Base-by-base conservation (phyloP, 2,888 invertebrate genomes). In the Diogma glabrata region DNA sequence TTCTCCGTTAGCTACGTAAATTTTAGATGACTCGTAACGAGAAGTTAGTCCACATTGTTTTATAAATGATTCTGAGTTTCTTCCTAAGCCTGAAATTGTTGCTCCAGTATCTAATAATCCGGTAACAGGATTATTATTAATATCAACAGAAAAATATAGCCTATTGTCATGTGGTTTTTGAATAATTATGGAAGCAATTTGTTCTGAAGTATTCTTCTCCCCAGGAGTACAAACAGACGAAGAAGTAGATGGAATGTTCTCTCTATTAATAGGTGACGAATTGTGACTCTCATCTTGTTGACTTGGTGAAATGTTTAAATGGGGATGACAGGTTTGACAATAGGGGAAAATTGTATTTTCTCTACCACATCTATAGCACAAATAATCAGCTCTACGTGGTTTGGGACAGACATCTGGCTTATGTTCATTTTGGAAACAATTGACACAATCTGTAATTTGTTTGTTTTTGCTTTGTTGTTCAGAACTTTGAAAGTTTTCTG, bases 281-380 rank as follows among this genome's bases (percentile, higher is more conserved):
- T 5, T 33, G 12, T 33, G 33, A 4, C n/a, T 7, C 12, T 12
- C 33, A 14, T 33, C n/a, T 33, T 33, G n/a, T 12, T 14, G n/a
- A 33, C 33, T 33, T 33, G 33, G 33, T 33, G 12, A 14, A 14
- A 33, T 10, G 14, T 7, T 33, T 33, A 33, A 33, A 33, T 33
- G 33, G 14, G 33, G 33, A 33, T 33, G 33, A 33, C 33, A 33
- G 14, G 33, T 33, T 14, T 33, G 33, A 14, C 33, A 33, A 33
- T 33, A 14, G 33, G 33, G 33, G 14, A 33, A 33, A 14, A 33
- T 33, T 12, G 33, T n/a, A n/a, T n/a, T n/a, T n/a, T n/a, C n/a
- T n/a, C n/a, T n/a, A n/a, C n/a, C n/a, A n/a, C n/a, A n/a, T 33
- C 33, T 33, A 33, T 33, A 33, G 33, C 33, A 33, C 14, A 33